These are phyloP conservation scores for Lepisosteus oculatus DNA, from an alignment of 2,113 vertebrate species.

Conservation along the genomic window DNA sequence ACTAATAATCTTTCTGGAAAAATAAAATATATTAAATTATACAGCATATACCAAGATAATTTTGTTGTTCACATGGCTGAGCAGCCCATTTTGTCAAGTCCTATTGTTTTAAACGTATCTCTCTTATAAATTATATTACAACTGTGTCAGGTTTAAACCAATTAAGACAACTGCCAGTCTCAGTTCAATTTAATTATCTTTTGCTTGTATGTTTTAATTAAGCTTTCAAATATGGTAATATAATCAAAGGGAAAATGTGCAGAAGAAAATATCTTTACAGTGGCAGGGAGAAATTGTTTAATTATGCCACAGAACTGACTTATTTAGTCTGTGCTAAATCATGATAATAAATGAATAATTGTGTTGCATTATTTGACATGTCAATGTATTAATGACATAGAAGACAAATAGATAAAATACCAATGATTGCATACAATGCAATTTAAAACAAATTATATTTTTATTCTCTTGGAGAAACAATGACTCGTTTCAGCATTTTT, in stretches of 20 bases:
- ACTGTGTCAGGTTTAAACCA: slow-evolving; percentile 13
- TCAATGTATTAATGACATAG: no score
- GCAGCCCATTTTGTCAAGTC: not conserved
- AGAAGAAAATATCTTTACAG: not conserved
- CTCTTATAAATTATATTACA: slow-evolving; percentile 2
- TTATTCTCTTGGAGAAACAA: no score
- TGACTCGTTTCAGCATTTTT: no score
- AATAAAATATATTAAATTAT: not conserved
- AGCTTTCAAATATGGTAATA: slow-evolving; percentile 14
- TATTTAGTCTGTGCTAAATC: no score
- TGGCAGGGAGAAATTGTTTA: not conserved
- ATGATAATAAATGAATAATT: no score
- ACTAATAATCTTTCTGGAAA: slow-evolving; percentile 13
- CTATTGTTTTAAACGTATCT: not conserved
- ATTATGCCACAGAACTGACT: no score
- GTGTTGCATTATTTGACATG: no score
- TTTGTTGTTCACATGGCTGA: not conserved
- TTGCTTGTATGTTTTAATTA: slow-evolving; percentile 16
- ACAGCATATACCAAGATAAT: no score
- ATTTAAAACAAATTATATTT: not conserved
- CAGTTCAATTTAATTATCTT: slow-evolving; percentile 17
- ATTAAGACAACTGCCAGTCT: slow-evolving; percentile 22
- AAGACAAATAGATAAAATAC: no score
- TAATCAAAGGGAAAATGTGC: not conserved
- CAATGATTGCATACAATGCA: no score